A percentile compares a stretch with the other conserved stretches of the same genome.
Evolutionary conservation across 2,888 invertebrate species (phyloP).

Genomic region (Lepeophtheirus nordmannii): DNA sequence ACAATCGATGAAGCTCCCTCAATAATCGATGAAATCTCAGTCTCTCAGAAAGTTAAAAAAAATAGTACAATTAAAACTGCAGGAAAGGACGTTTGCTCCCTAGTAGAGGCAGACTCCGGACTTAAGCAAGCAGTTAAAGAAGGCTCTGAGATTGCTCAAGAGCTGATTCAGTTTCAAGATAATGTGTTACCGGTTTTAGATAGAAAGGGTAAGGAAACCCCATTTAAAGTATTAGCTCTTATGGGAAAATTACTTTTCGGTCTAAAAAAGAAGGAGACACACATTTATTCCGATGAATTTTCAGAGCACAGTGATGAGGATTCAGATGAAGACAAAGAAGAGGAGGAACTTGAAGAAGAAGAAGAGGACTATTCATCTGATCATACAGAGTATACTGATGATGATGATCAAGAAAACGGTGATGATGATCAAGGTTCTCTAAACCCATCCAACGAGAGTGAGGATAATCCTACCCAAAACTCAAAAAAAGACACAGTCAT

Average conservation of each 20-base stretch:
- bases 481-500: too few species aligned
- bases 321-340: neutral
- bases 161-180: neutral
- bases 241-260: constrained; percentile 17
- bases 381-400: neutral
- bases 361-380: neutral
- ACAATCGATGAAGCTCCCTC: constrained; percentile 20
- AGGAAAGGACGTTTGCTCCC: neutral
- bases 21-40: constrained; percentile 13
- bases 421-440: neutral
- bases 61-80: neutral
- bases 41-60: neutral
- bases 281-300: neutral
- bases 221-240: constrained; percentile 12
- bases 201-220: neutral
- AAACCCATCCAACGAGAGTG: too few species aligned
- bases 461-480: too few species aligned
- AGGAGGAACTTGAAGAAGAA: neutral
- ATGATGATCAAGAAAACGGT: neutral
- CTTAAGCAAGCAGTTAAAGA: neutral
- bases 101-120: neutral
- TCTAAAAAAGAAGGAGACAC: neutral
- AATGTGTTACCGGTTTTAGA: neutral
- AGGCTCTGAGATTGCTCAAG: constrained; percentile 4
- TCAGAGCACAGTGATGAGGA: neutral